Conservation (phyloP, 64 coral and sea anemone species). For the Stichodactyla mertensii region DNA sequence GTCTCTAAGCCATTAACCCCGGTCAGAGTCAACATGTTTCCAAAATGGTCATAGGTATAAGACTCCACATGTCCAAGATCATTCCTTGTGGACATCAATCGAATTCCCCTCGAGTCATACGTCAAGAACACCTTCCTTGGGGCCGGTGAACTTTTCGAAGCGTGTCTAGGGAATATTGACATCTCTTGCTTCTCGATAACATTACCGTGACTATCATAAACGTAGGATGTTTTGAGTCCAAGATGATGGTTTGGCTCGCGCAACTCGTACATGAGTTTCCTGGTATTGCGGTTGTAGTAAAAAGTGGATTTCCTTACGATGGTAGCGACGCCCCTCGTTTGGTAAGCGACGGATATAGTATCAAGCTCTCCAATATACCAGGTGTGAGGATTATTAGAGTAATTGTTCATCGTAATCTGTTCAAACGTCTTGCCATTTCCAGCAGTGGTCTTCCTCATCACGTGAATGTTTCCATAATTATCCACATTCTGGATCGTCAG, state of each 20-base stretch:
- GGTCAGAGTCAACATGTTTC: not conserved
- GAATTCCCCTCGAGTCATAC: not conserved
- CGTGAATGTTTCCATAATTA: not conserved
- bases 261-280: constrained; percentile 7
- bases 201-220: not conserved
- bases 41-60: not conserved
- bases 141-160: not conserved
- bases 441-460: constrained; percentile 7
- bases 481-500: not conserved
- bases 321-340: not conserved
- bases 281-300: constrained; percentile 11
- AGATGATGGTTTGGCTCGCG: not conserved
- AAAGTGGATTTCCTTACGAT: not conserved
- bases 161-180: not conserved
- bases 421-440: constrained; percentile 12
- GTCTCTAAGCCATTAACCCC: constrained; percentile 5
- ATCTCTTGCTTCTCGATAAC: constrained; percentile 1
- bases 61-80: constrained; percentile 8
- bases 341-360: not conserved
- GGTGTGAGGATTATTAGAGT: constrained; percentile 9
- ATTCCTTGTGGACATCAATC: not conserved
- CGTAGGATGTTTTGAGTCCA: constrained; percentile 12
- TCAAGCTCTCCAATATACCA: constrained; percentile 24
- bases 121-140: not conserved
- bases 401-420: constrained; percentile 8